A percentile compares a stretch with the other conserved stretches of the same genome.
phyloP scores from a whole-genome alignment of 1,140 invertebrate genomes.

The Drosophila chauvacae region DNA sequence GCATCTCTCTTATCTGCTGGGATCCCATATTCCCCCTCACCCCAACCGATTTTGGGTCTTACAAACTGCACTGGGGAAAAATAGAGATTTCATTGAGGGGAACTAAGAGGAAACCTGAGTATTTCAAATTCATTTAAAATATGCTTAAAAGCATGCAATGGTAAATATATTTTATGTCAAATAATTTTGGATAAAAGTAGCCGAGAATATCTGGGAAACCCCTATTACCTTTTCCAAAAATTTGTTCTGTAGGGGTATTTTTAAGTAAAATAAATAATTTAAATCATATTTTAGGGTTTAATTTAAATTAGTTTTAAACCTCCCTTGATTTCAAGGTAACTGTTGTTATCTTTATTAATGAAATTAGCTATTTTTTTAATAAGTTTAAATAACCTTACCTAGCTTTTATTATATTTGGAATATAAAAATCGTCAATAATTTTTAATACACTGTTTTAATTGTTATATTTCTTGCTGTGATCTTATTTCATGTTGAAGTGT shows the following conservation, averaged over 20 bases:
- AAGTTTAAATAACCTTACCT: too few species aligned
- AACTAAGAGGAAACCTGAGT: not conserved
- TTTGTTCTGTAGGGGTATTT: not conserved
- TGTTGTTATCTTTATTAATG: too few species aligned
- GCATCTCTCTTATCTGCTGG: conserved; percentile 25
- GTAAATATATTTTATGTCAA: not conserved
- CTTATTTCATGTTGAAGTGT: conserved; percentile 10
- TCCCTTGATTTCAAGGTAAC: not conserved
- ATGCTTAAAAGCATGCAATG: not conserved
- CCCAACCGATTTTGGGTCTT: not conserved
- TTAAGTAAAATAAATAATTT: not conserved
- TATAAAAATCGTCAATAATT: too few species aligned
- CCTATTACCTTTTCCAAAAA: not conserved
- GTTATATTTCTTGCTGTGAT: conserved; percentile 4
- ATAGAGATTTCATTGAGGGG: not conserved
- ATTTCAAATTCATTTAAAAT: not conserved
- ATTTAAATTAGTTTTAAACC: not conserved
- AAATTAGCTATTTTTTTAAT: not conserved
- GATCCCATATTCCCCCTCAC: not conserved
- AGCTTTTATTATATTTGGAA: not conserved
- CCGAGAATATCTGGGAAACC: not conserved
- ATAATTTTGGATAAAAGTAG: too few species aligned
- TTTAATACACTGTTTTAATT: not conserved
- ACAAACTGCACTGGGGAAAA: conserved; percentile 5
- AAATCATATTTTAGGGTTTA: too few species aligned